Percentiles rank a stretch among this genome's conserved stretches.
These are phyloP conservation scores for Hanleya hanleyi DNA, from an alignment of 2,888 invertebrate genomes.

Conservation along the genomic window DNA sequence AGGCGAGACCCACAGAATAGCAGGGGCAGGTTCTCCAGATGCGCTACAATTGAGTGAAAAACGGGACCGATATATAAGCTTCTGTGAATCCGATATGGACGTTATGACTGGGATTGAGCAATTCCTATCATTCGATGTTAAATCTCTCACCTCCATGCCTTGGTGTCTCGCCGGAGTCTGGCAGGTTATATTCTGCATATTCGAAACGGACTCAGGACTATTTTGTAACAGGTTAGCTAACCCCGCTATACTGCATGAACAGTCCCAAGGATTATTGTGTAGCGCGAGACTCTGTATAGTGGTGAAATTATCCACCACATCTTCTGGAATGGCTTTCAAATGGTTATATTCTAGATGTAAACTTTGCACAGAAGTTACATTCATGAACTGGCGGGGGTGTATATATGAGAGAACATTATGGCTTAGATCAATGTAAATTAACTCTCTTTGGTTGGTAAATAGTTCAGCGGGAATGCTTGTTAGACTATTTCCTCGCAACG, in stretches of 20 bases:
- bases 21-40: constrained; percentile 44
- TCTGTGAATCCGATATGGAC: constrained; percentile 22
- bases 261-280: constrained; percentile 57
- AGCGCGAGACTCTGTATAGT: constrained; percentile 29
- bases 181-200: constrained; percentile 39
- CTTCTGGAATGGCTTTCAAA: constrained; percentile 33
- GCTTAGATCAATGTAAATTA: constrained; percentile 46
- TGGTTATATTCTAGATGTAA: constrained; percentile 38
- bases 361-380: constrained; percentile 25
- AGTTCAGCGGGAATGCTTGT: constrained; percentile 36
- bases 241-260: constrained; percentile 51
- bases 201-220: constrained; percentile 25
- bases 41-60: constrained; percentile 48
- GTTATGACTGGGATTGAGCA: constrained; percentile 48
- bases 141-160: constrained; percentile 31
- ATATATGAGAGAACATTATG: constrained; percentile 40
- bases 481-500: constrained; percentile 45
- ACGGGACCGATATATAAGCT: constrained; percentile 30
- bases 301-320: constrained; percentile 25
- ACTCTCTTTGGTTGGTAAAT: constrained; percentile 36
- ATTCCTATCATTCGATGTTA: constrained; percentile 33
- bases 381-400: constrained; percentile 16
- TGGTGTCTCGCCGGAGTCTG: constrained; percentile 32
- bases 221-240: constrained; percentile 35
- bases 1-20: constrained; percentile 59